Base-by-base conservation (phyloP, 2,797 vertebrate genomes). In the Tympanoctomys barrerae region DNA sequence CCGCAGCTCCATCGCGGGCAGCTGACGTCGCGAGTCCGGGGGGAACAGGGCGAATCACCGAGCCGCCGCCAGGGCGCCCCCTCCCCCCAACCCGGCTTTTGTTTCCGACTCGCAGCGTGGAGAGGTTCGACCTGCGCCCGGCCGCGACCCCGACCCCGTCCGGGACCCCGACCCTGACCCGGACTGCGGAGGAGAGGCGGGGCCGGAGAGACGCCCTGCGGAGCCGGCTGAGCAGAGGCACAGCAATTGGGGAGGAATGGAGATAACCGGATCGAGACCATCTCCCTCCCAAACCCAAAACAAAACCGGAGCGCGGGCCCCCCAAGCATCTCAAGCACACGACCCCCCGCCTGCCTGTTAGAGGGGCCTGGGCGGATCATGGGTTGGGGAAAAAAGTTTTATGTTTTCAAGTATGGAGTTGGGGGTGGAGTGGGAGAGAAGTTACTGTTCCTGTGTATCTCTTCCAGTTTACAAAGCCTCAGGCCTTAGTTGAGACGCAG, bases 1-100 rank as follows among this genome's bases (percentile, higher is more conserved):
- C 98, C 96, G 96, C 97, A 95, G 97, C 97, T 96, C 98, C 98
- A 97, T 98, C 98, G 97, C 98, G 97, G 98, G 97, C 94, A 94
- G 89, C 94, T 98, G 98, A 98, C 98, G 98, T 98, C 94, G 86
- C 92, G 97, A 82, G 98, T 96, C 92, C 95, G 80, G 97, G 92
- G 95, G 54, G 79, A 75, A 24, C 95, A 97, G 98, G 98, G 97
- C 97, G 98, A 97, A 97, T 94, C 98, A 97, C 98, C 90, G 97
- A 75, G 95, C 94, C 88, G 66, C 93, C 61, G 90, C 66, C 26
- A 2, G 93, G 14, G 96, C 86, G 95, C 95, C 70, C 93, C 96
- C 77, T 88, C 88, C 42, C 93, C 84, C 89, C 93, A 3, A 42
- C 42, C 42, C 42, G 42, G 94, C 66, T 98, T 98, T 98, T 98